Percentiles rank a stretch among this genome's conserved stretches.
Conservation (phyloP, 2,113 vertebrate species). For the Eidolon helvum region DNA sequence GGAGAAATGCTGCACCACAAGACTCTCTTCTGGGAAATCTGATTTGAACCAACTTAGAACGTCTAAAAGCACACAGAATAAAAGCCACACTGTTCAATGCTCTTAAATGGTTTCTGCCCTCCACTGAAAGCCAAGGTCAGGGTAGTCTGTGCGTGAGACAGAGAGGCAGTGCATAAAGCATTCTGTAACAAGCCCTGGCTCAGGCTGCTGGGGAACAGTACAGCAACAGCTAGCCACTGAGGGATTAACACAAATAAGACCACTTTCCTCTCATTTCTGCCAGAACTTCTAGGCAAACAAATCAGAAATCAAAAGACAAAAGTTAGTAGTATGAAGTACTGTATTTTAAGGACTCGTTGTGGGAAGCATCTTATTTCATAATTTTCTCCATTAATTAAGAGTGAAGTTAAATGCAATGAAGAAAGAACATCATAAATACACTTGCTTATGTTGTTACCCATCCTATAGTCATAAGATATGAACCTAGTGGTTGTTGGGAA, state of each 20-base stretch:
- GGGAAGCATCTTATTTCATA: not conserved
- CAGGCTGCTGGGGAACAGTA: not conserved
- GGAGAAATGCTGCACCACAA: not conserved
- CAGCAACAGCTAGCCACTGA: not conserved
- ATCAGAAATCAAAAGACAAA: not conserved
- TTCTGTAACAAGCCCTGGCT: not conserved
- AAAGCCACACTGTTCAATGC: not conserved
- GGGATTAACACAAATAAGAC: not conserved
- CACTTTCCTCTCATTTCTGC: not conserved
- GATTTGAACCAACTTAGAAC: not conserved
- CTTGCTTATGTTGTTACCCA: not conserved
- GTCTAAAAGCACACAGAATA: conserved; percentile 20
- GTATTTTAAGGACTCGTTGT: not conserved
- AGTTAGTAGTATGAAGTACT: not conserved
- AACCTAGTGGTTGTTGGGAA: not conserved
- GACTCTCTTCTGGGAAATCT: not conserved
- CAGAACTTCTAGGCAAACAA: not conserved
- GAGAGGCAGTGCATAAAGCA: not conserved
- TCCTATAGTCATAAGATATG: not conserved
- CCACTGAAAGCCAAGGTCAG: not conserved
- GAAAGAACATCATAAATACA: not conserved
- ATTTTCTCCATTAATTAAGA: conserved; percentile 28
- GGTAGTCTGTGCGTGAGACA: not conserved
- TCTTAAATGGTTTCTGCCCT: not conserved
- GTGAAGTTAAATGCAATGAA: not conserved